These are phyloP conservation scores for Acanthiza pusilla DNA, from an alignment of 2,797 vertebrate genomes.

Conservation along the genomic window DNA sequence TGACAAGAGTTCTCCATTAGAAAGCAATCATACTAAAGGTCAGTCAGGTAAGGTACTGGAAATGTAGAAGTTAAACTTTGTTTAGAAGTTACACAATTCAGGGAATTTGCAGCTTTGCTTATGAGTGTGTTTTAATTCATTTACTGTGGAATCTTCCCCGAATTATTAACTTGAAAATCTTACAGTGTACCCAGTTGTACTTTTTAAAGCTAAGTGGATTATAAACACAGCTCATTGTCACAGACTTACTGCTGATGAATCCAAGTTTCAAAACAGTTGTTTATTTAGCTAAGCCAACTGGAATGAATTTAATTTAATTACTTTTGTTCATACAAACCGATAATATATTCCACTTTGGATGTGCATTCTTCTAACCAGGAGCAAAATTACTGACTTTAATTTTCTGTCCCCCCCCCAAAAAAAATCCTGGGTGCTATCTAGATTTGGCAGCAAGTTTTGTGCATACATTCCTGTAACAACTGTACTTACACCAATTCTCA, in stretches of 20 bases:
- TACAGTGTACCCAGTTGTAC: neutral
- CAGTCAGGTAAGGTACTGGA: neutral
- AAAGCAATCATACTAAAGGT: slow-evolving; percentile 41
- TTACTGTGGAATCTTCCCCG: neutral
- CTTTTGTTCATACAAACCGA: neutral
- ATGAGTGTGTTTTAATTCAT: neutral
- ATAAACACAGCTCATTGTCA: neutral
- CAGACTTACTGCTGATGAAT: neutral
- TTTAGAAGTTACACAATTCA: neutral
- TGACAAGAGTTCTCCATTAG: slow-evolving; percentile 30
- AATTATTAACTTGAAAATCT: neutral
- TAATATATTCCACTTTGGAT: neutral
- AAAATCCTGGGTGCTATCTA: neutral
- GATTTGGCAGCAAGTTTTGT: neutral
- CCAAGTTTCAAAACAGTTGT: slow-evolving; percentile 24
- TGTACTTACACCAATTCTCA: neutral
- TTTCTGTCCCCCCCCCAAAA: neutral
- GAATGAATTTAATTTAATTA: slow-evolving; percentile 35
- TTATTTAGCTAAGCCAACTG: slow-evolving; percentile 42
- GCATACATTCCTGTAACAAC: neutral
- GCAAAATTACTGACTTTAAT: neutral
- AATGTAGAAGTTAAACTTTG: slow-evolving; percentile 2
- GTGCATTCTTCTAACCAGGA: neutral
- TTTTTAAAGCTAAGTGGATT: slow-evolving; percentile 12
- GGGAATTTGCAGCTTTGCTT: neutral